Evolutionary conservation across 2,888 invertebrate genomes (phyloP).

Genomic region (Mamestra brassicae): DNA sequence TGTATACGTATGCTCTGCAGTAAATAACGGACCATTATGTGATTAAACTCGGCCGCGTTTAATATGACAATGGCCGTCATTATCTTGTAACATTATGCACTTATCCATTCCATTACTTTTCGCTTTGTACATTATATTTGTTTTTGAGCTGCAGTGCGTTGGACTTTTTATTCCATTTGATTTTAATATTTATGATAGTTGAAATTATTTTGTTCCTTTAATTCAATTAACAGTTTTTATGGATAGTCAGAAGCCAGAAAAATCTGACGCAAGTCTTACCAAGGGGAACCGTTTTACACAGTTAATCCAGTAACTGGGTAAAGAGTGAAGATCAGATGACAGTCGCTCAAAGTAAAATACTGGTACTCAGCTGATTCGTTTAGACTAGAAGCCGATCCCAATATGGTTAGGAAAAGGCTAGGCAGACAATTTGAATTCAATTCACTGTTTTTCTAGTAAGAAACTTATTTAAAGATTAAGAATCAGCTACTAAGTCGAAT

Average conservation of each 20-base stretch:
- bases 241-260: too few relatives aligned
- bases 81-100: conserved; percentile 53
- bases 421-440: not conserved
- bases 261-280: too few relatives aligned
- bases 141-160: conserved; percentile 6
- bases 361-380: too few relatives aligned
- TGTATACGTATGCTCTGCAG: conserved; percentile 66
- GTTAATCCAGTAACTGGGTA: too few relatives aligned
- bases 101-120: conserved; percentile 40
- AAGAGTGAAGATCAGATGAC: too few relatives aligned
- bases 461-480: not conserved
- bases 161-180: not conserved
- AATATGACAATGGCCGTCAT: conserved; percentile 66
- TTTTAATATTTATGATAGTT: not conserved
- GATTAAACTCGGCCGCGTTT: conserved; percentile 70
- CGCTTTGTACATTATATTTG: conserved; percentile 30
- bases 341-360: too few relatives aligned
- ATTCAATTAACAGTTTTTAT: not conserved
- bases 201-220: not conserved
- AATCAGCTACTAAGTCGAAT: not conserved
- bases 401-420: too few relatives aligned
- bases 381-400: too few relatives aligned
- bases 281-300: too few relatives aligned
- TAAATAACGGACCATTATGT: conserved; percentile 74
- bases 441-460: not conserved